Base-by-base conservation (phyloP, 2,888 invertebrate genomes). In the Smittia sp. region DNA sequence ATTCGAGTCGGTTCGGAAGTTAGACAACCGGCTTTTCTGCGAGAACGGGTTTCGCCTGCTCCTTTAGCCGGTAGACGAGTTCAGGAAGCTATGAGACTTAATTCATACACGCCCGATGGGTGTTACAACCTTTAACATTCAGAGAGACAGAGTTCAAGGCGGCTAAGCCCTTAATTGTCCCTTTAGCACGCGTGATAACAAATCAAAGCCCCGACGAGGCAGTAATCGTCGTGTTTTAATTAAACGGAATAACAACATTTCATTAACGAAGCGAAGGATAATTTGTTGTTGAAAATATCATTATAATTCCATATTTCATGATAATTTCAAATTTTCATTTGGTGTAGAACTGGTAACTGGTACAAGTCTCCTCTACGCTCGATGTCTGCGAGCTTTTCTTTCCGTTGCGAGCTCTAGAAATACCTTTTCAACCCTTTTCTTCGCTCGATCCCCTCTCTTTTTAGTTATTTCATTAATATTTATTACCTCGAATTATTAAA, bases 391-490 rank as follows among this genome's bases (percentile, higher is more conserved):
- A 62, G 13, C 13, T 63, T 63, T 22, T 18, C 15, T 52, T 52
- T 58, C 58, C 58, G 7, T 58, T 20, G 18, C 58, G 7, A 20
- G 58, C 22, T 46, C 46, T 6, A n/a, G 46, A 46, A 46, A 46
- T 58, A 18, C 22, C 58, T 58, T 58, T 22, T 58, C 20, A 58
- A 58, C 58, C 58, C 58, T 46, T 46, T 46, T 46, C 46, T 41
- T 67, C 18, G 18, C 38, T 24, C 22, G 7, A 38, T 46, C 20
- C 15, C 52, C 52, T 41, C 41, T 9, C 67, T 27, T 46, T 52
- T 72, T 38, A 73, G 73, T 65, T 73, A 65, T 73, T 73, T 73
- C 73, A 73, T 73, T 73, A 73, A 73, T 73, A 73, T 73, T 73
- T 73, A 73, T 73, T 63, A 32, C 65, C 65, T 46, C 13, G 73